Evolutionary conservation across 2,888 invertebrate species (phyloP), one percentile per base, ranked within the genome.

Genomic region (Acrobasis consociella): DNA sequence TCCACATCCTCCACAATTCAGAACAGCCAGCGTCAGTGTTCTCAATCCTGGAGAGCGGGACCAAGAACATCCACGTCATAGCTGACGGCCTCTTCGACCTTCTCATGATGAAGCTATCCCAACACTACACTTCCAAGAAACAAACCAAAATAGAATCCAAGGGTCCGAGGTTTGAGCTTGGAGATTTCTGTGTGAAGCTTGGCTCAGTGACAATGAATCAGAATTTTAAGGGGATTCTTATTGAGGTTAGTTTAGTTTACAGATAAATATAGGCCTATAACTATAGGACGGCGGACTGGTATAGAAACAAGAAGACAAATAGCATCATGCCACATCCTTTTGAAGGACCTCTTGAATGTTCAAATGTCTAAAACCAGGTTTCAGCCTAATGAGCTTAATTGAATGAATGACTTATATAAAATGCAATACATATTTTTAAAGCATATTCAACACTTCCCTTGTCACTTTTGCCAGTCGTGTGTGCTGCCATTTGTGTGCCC

Each of bases 11-110:
- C 9, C 98, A 99, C 89, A 97, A 99, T 85, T 98, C 97, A 0
- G 99, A 99, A 81, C 97, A 98, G 79, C 99, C 99, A 0, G 98
- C 98, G 0, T 97, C 98, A 0, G 97, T 98, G 2, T 99, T 98
- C 88, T 96, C 98, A 9, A 95, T 98, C 38, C 92, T 99, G 9
- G 99, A 99, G 75, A 96, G 96, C 59, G 97, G 97, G 0, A 95
- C 94, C 11, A 97, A 97, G 81, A 96, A 96, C 65, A 96, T 98
- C 39, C 96, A 97, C 1, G 93, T 99, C 0, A 96, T 97, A 42
- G 97, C 98, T 0, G 99, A 99, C 80, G 96, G 96, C 1, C 93
- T 98, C 2, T 98, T 99, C 79, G 99, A 99, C 85, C 87, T 97
- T 62, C 91, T 99, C 0, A 97, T 99, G 96, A 94, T 96, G 81